Percentiles rank a stretch among this genome's conserved stretches.
These are phyloP conservation scores for Timema podura DNA, from an alignment of 2,888 invertebrate species.

Conservation along the genomic window DNA sequence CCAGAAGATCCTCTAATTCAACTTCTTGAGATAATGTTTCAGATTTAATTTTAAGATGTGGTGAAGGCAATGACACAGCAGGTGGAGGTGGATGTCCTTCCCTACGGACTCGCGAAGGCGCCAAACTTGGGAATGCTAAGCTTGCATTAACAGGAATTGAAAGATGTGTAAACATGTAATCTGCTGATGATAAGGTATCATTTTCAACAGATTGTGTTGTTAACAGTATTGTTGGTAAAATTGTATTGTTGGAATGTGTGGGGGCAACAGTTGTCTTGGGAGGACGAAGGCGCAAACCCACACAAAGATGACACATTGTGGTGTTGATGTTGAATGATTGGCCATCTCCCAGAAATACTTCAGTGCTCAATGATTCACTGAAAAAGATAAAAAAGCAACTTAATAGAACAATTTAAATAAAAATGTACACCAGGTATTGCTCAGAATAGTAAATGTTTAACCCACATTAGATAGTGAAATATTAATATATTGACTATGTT, in stretches of 20 bases:
- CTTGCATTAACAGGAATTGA: background rate
- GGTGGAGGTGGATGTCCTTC: slow-evolving; percentile 22
- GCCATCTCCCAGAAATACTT: slow-evolving; percentile 71
- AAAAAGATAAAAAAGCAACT: slow-evolving; percentile 30
- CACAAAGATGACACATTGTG: slow-evolving; percentile 48
- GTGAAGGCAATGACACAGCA: slow-evolving; percentile 7
- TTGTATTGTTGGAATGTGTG: slow-evolving; percentile 7
- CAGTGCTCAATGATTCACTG: slow-evolving; percentile 59
- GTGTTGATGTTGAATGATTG: slow-evolving; percentile 38
- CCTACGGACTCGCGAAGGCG: slow-evolving; percentile 14
- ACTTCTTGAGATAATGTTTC: background rate
- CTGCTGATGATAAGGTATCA: background rate
- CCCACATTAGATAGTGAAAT: too few relatives aligned
- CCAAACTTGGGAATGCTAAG: background rate
- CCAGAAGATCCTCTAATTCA: slow-evolving; percentile 32
- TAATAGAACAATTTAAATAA: background rate
- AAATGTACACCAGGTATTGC: too few relatives aligned
- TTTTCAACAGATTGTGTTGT: background rate
- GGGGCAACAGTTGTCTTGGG: slow-evolving; percentile 14
- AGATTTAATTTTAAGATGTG: background rate
- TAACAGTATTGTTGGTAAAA: background rate
- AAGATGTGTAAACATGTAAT: too few relatives aligned
- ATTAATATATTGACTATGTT: too few relatives aligned
- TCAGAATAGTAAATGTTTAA: background rate
- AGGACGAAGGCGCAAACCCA: slow-evolving; percentile 47